Evolutionary conservation across 2,797 vertebrate species (phyloP), one percentile per base, ranked within the genome.

Genomic region (Coendou prehensilis): DNA sequence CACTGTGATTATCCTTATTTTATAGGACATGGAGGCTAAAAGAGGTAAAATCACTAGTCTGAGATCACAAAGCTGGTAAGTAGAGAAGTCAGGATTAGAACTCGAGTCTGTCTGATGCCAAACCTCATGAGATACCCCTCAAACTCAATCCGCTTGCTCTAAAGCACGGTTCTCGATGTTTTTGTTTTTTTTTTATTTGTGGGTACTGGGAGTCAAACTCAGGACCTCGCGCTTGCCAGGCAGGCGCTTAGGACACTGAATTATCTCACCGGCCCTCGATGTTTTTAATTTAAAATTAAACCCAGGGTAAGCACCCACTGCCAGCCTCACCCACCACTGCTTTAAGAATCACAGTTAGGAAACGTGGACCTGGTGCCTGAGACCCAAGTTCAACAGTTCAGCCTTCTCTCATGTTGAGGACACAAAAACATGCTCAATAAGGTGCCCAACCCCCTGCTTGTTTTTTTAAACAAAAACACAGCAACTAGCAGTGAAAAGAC

Each of bases 401-500:
- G 83, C 45, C 82, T 82, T 75, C 75, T 85, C 85, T 75, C 88
- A 91, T 91, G 89, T 80, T 76, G 71, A 79, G 47, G 67, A 86
- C 84, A 94, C 80, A 92, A 86, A 95, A 93, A 82, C 96, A 94
- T 9, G 87, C 84, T 88, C 75, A 41, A 4, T 28, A 93, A 67
- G 50, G 11, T 45, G 87, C 79, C 86, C 83, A 28, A 23, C 18
- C 82, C 75, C 85, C 93, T 11, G 41, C 75, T 91, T 69, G 3
- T 59, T 73, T 79, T 78, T 93, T 81, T 33, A 73, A 89, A 95
- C 73, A 93, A 83, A 92, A 95, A 84, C 89, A 96, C 47, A 56
- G 80, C 92, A 92, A 93, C n/a, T 0, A 11, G 84, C 64, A 61
- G 78, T 61, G 97, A 96, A 97, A 98, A 98, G 98, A 91, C 0